Evolutionary conservation across 2,888 invertebrate species (phyloP).

Genomic region (Dicycla oo): DNA sequence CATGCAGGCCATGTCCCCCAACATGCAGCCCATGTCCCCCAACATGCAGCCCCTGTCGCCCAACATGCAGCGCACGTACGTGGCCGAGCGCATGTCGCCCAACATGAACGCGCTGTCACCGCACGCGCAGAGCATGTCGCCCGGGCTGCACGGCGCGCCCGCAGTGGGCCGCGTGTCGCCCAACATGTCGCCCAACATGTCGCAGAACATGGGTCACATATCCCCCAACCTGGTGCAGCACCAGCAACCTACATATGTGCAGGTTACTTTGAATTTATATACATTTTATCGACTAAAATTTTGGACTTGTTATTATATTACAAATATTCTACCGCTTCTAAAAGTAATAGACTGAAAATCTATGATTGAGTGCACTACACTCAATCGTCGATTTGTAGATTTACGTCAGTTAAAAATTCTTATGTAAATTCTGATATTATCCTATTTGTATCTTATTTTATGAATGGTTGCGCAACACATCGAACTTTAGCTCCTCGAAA

Average conservation of each 20-base stretch:
- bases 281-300: not conserved
- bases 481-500: too few relatives aligned
- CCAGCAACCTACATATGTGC: conserved; percentile 66
- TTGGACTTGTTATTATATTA: not conserved
- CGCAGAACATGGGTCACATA: conserved; percentile 67
- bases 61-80: conserved; percentile 42
- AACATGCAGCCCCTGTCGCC: conserved; percentile 44
- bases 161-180: conserved; percentile 58
- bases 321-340: not conserved
- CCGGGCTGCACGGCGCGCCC: conserved; percentile 50
- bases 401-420: too few relatives aligned
- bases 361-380: too few relatives aligned
- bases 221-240: conserved; percentile 65
- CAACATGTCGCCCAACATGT: conserved; percentile 44
- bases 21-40: conserved; percentile 36
- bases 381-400: too few relatives aligned
- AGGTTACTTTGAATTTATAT: conserved; percentile 54
- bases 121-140: conserved; percentile 31
- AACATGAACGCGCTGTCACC: conserved; percentile 46
- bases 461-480: too few relatives aligned
- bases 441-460: too few relatives aligned
- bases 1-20: conserved; percentile 39
- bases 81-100: conserved; percentile 40
- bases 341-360: not conserved
- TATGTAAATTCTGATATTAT: too few relatives aligned